Evolutionary conservation across 2,888 invertebrate genomes (phyloP).

Genomic region (Ditylenchus weischeri): DNA sequence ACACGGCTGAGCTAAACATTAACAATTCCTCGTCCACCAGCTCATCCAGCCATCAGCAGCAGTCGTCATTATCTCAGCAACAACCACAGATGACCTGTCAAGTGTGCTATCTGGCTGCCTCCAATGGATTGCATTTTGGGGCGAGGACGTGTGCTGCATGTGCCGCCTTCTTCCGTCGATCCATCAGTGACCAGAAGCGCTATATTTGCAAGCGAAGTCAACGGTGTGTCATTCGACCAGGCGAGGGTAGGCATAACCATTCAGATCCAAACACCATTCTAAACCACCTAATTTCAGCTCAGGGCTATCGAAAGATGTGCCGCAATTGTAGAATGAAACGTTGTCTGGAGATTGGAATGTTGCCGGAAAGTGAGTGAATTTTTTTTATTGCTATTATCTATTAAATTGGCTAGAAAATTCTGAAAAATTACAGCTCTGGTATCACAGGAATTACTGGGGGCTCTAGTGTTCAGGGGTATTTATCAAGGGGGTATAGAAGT

Average conservation of each 20-base stretch:
- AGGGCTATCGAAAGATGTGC: conserved; percentile 56
- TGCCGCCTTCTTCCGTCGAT: conserved; percentile 52
- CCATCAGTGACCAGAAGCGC: conserved; percentile 50
- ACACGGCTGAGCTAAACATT: neutral
- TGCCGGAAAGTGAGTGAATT: conserved; percentile 50
- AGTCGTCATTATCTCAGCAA: neutral
- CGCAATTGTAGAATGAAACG: conserved; percentile 51
- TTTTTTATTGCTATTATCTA: too few species aligned
- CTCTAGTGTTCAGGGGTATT: too few species aligned
- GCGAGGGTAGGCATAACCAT: conserved; percentile 36
- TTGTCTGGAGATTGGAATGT: conserved; percentile 55
- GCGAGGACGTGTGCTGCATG: conserved; percentile 57
- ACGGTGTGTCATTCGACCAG: conserved; percentile 45
- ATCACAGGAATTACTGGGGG: too few species aligned
- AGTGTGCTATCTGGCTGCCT: conserved; percentile 52
- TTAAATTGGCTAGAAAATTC: too few species aligned
- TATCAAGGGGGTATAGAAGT: too few species aligned
- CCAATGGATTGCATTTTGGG: conserved; percentile 56
- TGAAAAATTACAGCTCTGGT: too few species aligned
- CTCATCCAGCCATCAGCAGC: conserved; percentile 9
- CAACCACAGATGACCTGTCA: conserved; percentile 20
- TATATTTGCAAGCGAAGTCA: conserved; percentile 53
- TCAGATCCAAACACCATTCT: neutral
- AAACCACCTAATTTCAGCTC: conserved; percentile 30
- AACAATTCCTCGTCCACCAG: conserved; percentile 7